Evolutionary conservation across 2,888 invertebrate genomes (phyloP).

Genomic region (Biston betularia): DNA sequence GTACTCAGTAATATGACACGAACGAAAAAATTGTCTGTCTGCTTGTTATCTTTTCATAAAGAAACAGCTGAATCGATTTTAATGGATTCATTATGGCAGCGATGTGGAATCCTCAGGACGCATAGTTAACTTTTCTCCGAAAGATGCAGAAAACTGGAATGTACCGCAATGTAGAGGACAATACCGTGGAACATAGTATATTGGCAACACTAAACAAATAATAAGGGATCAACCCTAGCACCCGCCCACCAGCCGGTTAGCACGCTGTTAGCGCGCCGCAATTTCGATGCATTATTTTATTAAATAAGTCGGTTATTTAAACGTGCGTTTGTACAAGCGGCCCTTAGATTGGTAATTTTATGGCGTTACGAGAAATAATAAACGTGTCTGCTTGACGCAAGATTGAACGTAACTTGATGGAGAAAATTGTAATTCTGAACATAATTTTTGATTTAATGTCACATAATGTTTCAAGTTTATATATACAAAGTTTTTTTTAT

Average conservation of each 20-base stretch:
- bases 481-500: too few species aligned
- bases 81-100: too few species aligned
- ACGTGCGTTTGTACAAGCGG: constrained; percentile 26
- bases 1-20: too few species aligned
- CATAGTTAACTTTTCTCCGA: too few species aligned
- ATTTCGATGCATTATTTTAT: constrained; percentile 63
- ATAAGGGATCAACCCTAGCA: constrained; percentile 50
- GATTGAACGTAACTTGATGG: constrained; percentile 39
- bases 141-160: too few species aligned
- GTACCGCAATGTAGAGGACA: too few species aligned
- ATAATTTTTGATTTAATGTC: constrained; percentile 26
- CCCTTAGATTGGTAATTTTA: constrained; percentile 52
- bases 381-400: constrained; percentile 47
- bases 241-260: constrained; percentile 54
- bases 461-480: background rate
- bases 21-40: too few species aligned
- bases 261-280: constrained; percentile 58
- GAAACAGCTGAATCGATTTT: too few species aligned
- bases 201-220: background rate
- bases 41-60: too few species aligned
- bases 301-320: constrained; percentile 53
- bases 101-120: too few species aligned
- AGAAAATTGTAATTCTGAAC: constrained; percentile 33
- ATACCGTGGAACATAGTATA: background rate
- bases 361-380: constrained; percentile 36